A percentile compares a stretch with the other conserved stretches of the same genome.
Conservation (phyloP, 2,113 vertebrate species). For the Sinocyclocheilus maitianheensis region DNA sequence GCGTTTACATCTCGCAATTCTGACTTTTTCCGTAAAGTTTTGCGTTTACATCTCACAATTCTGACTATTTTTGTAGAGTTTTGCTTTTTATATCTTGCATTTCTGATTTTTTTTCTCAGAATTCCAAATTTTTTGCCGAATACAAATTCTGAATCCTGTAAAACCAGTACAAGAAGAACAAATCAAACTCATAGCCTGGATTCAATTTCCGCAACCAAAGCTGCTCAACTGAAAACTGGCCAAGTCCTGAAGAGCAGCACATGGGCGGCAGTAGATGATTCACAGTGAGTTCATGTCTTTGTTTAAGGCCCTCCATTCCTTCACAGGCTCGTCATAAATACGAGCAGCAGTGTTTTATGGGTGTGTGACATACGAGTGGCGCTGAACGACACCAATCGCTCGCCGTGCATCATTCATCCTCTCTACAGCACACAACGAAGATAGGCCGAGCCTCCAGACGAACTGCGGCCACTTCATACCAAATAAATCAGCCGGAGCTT, state of each 20-base stretch:
- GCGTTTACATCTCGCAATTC: too few relatives aligned
- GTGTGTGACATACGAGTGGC: background rate
- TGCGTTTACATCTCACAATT: too few relatives aligned
- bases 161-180: background rate
- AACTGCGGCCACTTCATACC: background rate
- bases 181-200: background rate
- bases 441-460: background rate
- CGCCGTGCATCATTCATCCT: background rate
- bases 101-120: too few relatives aligned
- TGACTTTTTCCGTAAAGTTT: too few relatives aligned
- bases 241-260: background rate
- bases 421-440: background rate
- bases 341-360: conserved; percentile 16
- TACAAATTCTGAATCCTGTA: background rate
- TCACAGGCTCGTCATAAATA: conserved; percentile 15
- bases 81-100: too few relatives aligned
- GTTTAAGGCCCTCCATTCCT: conserved; percentile 34
- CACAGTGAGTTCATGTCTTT: conserved; percentile 24
- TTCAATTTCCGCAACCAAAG: background rate
- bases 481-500: conserved; percentile 50
- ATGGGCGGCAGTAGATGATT: background rate
- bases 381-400: background rate
- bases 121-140: background rate
- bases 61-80: too few relatives aligned
- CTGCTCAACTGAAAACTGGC: background rate